Percentiles rank a stretch among this genome's conserved stretches.
Conservation (phyloP, 2,113 vertebrate species). For the Garra rufa region DNA sequence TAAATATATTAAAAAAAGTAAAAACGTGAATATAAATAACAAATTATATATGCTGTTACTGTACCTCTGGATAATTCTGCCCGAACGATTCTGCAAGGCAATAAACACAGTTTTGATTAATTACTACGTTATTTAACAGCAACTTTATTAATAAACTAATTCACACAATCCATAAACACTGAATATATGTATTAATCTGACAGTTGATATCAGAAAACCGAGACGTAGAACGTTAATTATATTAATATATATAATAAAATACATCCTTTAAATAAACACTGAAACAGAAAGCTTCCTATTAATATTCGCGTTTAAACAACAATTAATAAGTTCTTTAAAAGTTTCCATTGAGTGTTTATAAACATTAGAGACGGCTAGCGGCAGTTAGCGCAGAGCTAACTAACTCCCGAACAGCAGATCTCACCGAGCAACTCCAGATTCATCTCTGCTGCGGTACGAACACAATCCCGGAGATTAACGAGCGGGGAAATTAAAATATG, state of each 20-base stretch:
- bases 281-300: not conserved
- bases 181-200: not conserved
- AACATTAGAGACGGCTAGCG: not conserved
- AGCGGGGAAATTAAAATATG: not conserved
- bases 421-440: conserved; percentile 81
- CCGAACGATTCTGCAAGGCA: conserved; percentile 90
- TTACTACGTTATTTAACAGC: not conserved
- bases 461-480: not conserved
- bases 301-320: not conserved
- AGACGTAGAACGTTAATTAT: no score
- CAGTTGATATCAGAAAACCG: not conserved
- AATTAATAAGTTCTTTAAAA: not conserved
- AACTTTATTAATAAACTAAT: not conserved
- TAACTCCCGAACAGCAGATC: not conserved
- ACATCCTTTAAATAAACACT: not conserved
- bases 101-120: conserved; percentile 26
- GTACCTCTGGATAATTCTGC: conserved; percentile 99
- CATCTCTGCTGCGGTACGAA: conserved; percentile 62
- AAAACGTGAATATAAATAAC: no score
- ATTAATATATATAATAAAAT: not conserved
- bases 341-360: not conserved
- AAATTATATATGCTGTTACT: conserved; percentile 32
- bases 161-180: not conserved
- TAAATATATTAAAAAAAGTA: no score
- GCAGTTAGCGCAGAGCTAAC: not conserved